These are phyloP conservation scores for Heliconius cydno DNA, from an alignment of 2,888 invertebrate genomes.

Conservation along the genomic window DNA sequence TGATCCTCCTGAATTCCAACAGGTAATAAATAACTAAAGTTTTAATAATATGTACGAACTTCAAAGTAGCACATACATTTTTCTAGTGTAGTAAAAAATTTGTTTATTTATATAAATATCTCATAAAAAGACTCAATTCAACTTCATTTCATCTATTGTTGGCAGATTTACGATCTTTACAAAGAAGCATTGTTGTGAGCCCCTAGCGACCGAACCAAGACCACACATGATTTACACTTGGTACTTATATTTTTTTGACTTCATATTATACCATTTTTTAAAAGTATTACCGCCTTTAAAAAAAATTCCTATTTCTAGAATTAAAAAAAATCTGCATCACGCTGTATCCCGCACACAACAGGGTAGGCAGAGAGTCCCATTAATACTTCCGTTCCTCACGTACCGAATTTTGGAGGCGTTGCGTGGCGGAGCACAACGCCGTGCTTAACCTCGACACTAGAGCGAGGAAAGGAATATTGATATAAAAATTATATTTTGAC, in stretches of 20 bases:
- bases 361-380: too few relatives aligned
- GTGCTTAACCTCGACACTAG: too few relatives aligned
- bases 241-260: not conserved
- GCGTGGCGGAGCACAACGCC: too few relatives aligned
- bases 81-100: not conserved
- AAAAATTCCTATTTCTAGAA: not conserved
- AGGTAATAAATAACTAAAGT: not conserved
- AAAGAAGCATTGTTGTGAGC: not conserved
- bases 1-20: not conserved
- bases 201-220: conserved; percentile 6
- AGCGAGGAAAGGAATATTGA: too few relatives aligned
- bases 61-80: not conserved
- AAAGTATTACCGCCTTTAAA: too few relatives aligned
- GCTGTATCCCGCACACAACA: not conserved
- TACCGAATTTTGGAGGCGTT: too few relatives aligned
- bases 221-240: not conserved
- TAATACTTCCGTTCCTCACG: too few relatives aligned
- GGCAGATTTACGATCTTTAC: conserved; percentile 9
- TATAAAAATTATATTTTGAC: too few relatives aligned
- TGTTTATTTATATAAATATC: not conserved
- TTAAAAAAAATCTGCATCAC: not conserved
- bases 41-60: not conserved
- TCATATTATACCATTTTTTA: not conserved
- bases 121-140: not conserved
- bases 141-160: conserved; percentile 4